A percentile compares a stretch with the other conserved stretches of the same genome.
phyloP scores from a whole-genome alignment of 2,888 invertebrate genomes.

The Synergus itoensis region DNA sequence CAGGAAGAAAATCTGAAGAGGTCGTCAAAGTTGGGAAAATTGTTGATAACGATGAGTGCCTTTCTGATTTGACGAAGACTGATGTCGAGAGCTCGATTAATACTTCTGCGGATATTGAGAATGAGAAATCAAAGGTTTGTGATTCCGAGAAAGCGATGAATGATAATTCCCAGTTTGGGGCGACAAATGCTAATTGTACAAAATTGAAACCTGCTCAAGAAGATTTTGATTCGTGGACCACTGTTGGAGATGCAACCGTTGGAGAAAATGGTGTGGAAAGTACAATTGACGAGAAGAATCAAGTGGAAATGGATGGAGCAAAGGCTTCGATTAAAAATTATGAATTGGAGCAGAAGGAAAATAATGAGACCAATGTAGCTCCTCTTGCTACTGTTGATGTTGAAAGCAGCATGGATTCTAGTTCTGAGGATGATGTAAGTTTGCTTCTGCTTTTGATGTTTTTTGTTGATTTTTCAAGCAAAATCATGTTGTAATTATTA shows the following conservation, averaged over 20 bases:
- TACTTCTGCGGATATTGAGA: neutral
- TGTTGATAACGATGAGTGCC: constrained; percentile 47
- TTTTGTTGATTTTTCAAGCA: neutral
- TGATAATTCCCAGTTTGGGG: neutral
- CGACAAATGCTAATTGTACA: constrained; percentile 1
- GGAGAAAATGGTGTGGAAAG: constrained; percentile 48
- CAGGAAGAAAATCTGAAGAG: constrained; percentile 33
- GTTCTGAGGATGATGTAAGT: constrained; percentile 74
- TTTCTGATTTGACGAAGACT: constrained; percentile 31
- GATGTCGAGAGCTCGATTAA: constrained; percentile 9
- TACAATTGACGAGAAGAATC: constrained; percentile 31
- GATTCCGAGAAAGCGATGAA: neutral
- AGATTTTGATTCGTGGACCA: constrained; percentile 62
- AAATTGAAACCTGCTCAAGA: constrained; percentile 28
- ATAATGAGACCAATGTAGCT: constrained; percentile 54
- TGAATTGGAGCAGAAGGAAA: constrained; percentile 43
- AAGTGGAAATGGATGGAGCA: constrained; percentile 47
- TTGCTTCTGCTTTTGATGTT: constrained; percentile 54
- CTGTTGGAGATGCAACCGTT: constrained; percentile 63
- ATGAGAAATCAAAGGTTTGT: neutral
- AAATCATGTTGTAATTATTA: neutral
- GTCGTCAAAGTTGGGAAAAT: constrained; percentile 21
- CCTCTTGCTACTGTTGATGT: constrained; percentile 72
- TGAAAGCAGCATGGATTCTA: constrained; percentile 70
- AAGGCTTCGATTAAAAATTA: constrained; percentile 47